A percentile compares a stretch with the other conserved stretches of the same genome.
These are phyloP conservation scores for Ascaphus truei DNA, from an alignment of 2,113 vertebrate species.

Conservation along the genomic window DNA sequence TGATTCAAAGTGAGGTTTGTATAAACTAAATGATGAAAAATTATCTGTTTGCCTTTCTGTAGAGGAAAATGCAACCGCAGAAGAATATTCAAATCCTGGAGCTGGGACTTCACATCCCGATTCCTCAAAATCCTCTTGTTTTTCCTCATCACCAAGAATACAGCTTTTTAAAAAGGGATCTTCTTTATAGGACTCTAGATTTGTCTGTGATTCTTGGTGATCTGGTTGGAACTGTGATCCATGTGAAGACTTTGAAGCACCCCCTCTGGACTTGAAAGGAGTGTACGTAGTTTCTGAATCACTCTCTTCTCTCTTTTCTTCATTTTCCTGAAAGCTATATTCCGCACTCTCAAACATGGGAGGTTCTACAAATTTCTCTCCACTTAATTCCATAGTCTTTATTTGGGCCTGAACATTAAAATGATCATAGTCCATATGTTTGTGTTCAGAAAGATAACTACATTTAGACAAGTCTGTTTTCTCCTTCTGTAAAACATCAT, in stretches of 20 bases:
- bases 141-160: constrained; percentile 16
- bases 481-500: background rate
- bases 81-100: constrained; percentile 57
- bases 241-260: constrained; percentile 22
- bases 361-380: background rate
- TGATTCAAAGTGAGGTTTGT: constrained; percentile 63
- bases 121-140: accelerated
- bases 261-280: constrained; percentile 27
- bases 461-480: background rate
- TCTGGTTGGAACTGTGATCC: constrained; percentile 27
- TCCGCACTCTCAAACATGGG: background rate
- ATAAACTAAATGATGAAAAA: constrained; percentile 37
- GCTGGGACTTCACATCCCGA: background rate
- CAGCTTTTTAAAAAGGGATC: background rate
- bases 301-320: background rate
- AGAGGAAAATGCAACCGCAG: constrained; percentile 66
- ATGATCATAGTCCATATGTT: constrained; percentile 15
- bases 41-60: constrained; percentile 41
- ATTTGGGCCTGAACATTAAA: constrained; percentile 1
- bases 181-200: background rate
- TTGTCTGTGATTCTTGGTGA: background rate
- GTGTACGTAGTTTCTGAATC: constrained; percentile 20
- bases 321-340: constrained; percentile 19
- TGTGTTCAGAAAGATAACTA: constrained; percentile 11
- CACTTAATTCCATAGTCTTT: constrained; percentile 18